Conservation (phyloP, 2,888 invertebrate species). For the Sabatieria punctata region DNA sequence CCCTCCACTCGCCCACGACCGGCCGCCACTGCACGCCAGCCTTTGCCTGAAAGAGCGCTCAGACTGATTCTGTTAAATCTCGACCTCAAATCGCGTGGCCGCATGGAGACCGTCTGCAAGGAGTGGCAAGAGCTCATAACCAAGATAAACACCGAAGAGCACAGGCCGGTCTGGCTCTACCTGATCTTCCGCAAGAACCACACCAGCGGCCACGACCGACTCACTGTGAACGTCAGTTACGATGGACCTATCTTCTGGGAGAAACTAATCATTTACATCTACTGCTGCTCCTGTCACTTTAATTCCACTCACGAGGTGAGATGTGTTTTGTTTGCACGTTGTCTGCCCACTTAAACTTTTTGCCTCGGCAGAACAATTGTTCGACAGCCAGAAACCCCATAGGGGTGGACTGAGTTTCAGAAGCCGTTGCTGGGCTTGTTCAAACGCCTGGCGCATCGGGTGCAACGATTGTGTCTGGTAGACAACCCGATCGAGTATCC, state of each 20-base stretch:
- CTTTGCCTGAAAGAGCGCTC: neutral
- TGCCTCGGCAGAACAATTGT: no score
- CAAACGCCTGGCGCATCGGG: conserved; percentile 21
- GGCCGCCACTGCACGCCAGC: no score
- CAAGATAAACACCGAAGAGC: conserved; percentile 3
- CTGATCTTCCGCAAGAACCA: conserved; percentile 19
- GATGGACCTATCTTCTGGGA: conserved; percentile 32
- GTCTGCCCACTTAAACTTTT: no score
- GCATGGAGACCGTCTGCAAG: neutral
- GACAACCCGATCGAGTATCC: conserved; percentile 31
- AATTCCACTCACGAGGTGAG: conserved; percentile 1
- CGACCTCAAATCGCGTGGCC: neutral
- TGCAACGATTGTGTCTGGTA: conserved; percentile 29
- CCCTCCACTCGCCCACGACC: no score
- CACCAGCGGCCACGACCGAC: conserved; percentile 22
- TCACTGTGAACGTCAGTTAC: conserved; percentile 25
- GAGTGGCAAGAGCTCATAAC: conserved; percentile 1
- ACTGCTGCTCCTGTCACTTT: conserved; percentile 10
- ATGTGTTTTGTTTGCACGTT: no score
- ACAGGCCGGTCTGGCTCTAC: conserved; percentile 28
- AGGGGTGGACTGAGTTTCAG: conserved; percentile 14
- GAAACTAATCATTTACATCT: conserved; percentile 19
- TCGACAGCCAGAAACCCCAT: conserved; percentile 10
- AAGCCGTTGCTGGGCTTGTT: conserved; percentile 20
- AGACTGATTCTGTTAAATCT: neutral